Evolutionary conservation across 2,113 vertebrate species (phyloP).

Genomic region (Muntiacus reevesi): DNA sequence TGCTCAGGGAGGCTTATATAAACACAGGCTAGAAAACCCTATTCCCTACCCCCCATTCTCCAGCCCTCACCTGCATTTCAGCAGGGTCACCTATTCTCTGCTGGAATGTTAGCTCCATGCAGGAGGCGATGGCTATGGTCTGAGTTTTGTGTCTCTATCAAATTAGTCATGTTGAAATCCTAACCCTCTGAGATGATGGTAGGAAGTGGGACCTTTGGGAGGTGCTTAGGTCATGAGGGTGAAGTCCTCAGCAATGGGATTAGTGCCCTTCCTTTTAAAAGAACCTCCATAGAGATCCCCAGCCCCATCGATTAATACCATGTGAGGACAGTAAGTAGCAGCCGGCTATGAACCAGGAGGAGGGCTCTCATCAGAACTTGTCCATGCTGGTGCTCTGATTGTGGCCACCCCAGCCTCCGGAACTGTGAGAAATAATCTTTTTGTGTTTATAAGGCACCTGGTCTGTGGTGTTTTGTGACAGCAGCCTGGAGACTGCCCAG

Average conservation of each 20-base stretch:
- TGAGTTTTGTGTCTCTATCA: background rate
- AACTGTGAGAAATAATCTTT: background rate
- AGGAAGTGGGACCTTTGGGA: background rate
- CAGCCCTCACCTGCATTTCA: too few relatives aligned
- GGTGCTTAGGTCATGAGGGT: too few relatives aligned
- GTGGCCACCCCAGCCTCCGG: background rate
- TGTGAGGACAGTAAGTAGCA: background rate
- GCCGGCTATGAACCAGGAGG: background rate
- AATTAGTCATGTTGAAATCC: background rate
- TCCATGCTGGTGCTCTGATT: background rate
- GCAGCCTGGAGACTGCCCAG: background rate
- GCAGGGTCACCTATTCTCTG: background rate
- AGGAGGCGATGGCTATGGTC: background rate
- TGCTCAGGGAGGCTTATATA: background rate
- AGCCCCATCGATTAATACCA: fast-evolving
- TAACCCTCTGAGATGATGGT: background rate
- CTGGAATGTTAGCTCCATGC: background rate
- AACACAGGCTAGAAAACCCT: background rate
- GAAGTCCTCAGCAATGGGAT: background rate
- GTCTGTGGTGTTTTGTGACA: background rate
- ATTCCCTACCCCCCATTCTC: fast-evolving
- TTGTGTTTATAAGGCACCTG: background rate
- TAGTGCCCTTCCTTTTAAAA: background rate
- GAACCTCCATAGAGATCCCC: background rate
- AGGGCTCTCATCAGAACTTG: background rate